phyloP scores from a whole-genome alignment of 2,797 vertebrate genomes.

The Helostoma temminkii region DNA sequence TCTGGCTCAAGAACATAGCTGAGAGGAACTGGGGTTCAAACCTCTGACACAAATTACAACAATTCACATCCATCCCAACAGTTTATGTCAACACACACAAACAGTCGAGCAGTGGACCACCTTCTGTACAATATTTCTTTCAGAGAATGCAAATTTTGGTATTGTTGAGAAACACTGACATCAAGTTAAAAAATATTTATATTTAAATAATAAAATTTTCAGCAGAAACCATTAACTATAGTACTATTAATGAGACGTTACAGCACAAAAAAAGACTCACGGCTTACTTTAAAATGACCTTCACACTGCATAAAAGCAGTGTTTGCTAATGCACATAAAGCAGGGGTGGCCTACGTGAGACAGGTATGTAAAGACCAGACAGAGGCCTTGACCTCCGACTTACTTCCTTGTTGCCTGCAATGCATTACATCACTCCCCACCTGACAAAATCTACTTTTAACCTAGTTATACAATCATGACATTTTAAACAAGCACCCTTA shows the following conservation, averaged over 20 bases:
- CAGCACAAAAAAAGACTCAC: background rate
- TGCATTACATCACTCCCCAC: background rate
- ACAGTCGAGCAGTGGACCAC: background rate
- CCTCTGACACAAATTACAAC: too few species aligned
- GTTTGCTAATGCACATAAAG: slow-evolving; percentile 14
- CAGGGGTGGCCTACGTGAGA: slow-evolving; percentile 4
- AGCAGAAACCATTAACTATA: too few species aligned
- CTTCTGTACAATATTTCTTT: background rate
- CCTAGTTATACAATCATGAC: background rate
- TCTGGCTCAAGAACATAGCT: too few species aligned
- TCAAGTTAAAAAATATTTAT: too few species aligned
- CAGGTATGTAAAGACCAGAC: background rate
- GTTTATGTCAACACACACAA: slow-evolving; percentile 1
- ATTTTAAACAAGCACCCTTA: slow-evolving; percentile 6
- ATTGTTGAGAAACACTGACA: too few species aligned
- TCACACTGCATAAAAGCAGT: background rate
- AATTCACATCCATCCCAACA: background rate
- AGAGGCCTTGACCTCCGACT: slow-evolving; percentile 43
- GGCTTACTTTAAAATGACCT: background rate
- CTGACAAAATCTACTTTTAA: background rate
- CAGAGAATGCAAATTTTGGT: background rate
- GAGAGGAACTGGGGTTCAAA: too few species aligned
- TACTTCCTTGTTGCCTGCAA: slow-evolving; percentile 25
- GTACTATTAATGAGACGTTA: background rate
- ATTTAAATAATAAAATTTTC: too few species aligned